Conservation (phyloP, 2,113 vertebrate genomes). For the Emydocephalus ijimae region DNA sequence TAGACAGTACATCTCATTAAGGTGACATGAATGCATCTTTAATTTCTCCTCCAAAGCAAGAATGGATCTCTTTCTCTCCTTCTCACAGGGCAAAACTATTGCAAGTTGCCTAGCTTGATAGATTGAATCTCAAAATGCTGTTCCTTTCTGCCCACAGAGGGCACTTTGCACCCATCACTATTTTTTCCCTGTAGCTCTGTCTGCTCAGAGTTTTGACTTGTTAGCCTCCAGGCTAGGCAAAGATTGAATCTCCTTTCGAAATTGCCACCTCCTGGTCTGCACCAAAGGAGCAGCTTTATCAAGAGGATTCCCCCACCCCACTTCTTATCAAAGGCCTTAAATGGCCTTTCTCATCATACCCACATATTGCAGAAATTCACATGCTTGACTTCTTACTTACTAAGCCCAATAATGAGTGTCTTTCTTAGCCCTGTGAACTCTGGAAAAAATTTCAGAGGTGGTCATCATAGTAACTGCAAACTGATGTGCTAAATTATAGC, state of each 20-base stretch:
- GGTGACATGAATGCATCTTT: no score
- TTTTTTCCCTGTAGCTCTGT: neutral
- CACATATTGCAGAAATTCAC: conserved; percentile 8
- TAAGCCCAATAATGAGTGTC: neutral
- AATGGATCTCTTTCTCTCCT: neutral
- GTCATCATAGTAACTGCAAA: neutral
- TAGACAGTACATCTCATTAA: neutral
- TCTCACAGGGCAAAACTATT: neutral
- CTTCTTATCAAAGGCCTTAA: neutral
- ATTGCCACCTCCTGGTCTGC: neutral
- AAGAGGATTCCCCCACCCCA: neutral
- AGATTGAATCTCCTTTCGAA: neutral
- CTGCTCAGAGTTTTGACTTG: conserved; percentile 31
- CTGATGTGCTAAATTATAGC: neutral
- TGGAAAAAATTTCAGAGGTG: no score
- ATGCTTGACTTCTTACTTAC: neutral
- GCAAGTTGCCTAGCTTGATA: neutral
- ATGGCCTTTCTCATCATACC: accelerated
- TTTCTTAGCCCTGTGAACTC: neutral
- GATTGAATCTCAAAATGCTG: neutral
- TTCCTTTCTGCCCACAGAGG: conserved; percentile 55
- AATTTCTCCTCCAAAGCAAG: neutral
- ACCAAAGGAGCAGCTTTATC: neutral
- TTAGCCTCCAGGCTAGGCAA: neutral
- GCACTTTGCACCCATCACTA: conserved; percentile 23